Conservation (phyloP, 1,140 invertebrate species). For the Drosophila melanica region DNA sequence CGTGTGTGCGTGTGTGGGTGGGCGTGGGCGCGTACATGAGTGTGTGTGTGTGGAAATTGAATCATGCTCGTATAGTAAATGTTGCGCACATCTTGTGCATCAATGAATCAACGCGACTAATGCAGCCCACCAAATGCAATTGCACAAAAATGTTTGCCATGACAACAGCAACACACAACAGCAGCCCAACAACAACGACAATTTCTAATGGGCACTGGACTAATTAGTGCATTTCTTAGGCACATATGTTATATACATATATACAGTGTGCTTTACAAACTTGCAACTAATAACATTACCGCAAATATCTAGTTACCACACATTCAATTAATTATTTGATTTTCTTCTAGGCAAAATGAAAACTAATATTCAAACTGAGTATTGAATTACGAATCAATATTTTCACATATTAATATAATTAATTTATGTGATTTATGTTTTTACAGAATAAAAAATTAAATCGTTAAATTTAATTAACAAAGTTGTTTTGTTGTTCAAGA, state of each 20-base stretch:
- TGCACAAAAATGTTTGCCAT: constrained; percentile 41
- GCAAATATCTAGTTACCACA: too few species aligned
- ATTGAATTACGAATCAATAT: too few species aligned
- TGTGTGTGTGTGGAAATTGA: constrained; percentile 30
- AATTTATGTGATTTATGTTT: too few species aligned
- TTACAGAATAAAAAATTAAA: too few species aligned
- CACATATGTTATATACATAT: background rate
- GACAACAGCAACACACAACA: constrained; percentile 33
- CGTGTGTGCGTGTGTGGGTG: background rate
- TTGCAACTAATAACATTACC: too few species aligned
- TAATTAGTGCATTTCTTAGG: constrained; percentile 57
- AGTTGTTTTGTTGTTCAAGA: too few species aligned
- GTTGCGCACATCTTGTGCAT: constrained; percentile 30
- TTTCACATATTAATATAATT: too few species aligned
- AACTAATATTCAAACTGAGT: too few species aligned
- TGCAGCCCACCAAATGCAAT: constrained; percentile 51
- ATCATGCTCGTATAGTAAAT: constrained; percentile 24
- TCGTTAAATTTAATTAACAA: too few species aligned
- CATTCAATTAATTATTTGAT: too few species aligned
- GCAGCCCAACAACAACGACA: constrained; percentile 15
- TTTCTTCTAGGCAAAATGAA: too few species aligned
- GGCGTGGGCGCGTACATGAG: background rate
- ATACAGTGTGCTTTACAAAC: too few species aligned
- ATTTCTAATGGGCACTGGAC: constrained; percentile 41
- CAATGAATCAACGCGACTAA: constrained; percentile 56